Evolutionary conservation across 2,888 invertebrate species (phyloP), one percentile per base, ranked within the genome.

Genomic region (Pandemis corylana): DNA sequence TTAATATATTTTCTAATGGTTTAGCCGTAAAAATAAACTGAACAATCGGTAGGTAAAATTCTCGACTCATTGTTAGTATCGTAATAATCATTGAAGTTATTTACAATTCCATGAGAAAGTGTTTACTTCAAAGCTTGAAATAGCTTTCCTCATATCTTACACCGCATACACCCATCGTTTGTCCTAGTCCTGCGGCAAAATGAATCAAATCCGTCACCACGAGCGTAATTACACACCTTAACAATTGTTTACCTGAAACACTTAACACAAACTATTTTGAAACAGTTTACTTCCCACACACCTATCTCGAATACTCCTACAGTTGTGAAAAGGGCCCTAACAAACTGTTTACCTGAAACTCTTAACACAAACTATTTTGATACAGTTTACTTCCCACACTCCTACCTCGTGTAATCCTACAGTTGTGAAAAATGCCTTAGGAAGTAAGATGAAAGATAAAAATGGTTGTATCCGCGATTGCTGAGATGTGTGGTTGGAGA

Each of bases 161-260:
- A 7, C 56, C 56, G 4, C 56, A 51, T 20, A 56, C 20, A 9
- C 13, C 7, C 53, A 56, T 4, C 20, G 5, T 56, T 66, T 49
- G 12, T 0, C 9, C 15, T 53, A 15, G 46, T 46, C 61, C 10
- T n/a, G 44, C 13, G 9, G 12, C 61, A 68, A 61, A 68, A 68
- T 68, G 28, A 68, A 68, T 61, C n/a, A 59, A 61, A 61, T 61
- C 46, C 44, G 68, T 61, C 68, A 44, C 59, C 59, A n/a, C 20
- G 15, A 42, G 28, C 15, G 59, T 68, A 68, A 68, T 68, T 68
- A 68, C 68, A 56, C 53, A 68, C 46, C 59, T 61, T 42, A 46
- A 44, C 66, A n/a, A n/a, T 15, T n/a, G 51, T 53, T 13, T 49
- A 49, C 28, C 28, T 36, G 28, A 36, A 36, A 36, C 28, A 68